Evolutionary conservation across 2,113 vertebrate genomes (phyloP), one percentile per base, ranked within the genome.

Genomic region (Vicugna pacos): DNA sequence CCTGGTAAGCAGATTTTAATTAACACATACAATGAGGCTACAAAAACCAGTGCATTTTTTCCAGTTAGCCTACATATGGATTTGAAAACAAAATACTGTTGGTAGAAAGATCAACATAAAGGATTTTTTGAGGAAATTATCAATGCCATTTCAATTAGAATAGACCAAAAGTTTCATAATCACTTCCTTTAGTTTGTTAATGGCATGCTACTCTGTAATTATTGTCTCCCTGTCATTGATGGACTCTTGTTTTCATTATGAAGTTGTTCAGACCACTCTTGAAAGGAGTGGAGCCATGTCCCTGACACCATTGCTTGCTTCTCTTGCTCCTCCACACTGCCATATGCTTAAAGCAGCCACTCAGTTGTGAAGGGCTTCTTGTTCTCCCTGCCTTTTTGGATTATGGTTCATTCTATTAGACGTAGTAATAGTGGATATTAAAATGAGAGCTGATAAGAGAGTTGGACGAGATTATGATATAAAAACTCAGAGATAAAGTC

Each of bases 1-100:
- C 99, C 99, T 88, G 99, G 99, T 99, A 98, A 99, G 99, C 69
- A 98, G 50, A 93, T 96, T 35, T 72, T 87, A 30, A 12, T 91
- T 97, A 91, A 38, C 73, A 56, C 52, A 42, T 30, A 84, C 38
- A 70, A 1, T 48, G 70, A 70, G 14, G 32, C 58, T 84, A 13
- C 5, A 69, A 67, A 97, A 90, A 56, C 15, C 11, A 46, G 2
- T 60, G 10, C 5, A 22, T 60, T 87, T 89, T 94, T 20, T 72
- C 60, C 32, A 58, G 56, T 75, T 89, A 58, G 22, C 50, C 92
- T 82, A 96, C 72, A 38, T 94, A 11, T 93, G 81, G 65, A 76
- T 92, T 82, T 89, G 76, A 92, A 30, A 94, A 93, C 35, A 89
- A 91, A 96, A 50, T 91, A 64, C 85, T 94, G 0, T 69, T 93